These are phyloP conservation scores for Spilarctia lutea DNA, from an alignment of 2,888 invertebrate species.

Conservation along the genomic window DNA sequence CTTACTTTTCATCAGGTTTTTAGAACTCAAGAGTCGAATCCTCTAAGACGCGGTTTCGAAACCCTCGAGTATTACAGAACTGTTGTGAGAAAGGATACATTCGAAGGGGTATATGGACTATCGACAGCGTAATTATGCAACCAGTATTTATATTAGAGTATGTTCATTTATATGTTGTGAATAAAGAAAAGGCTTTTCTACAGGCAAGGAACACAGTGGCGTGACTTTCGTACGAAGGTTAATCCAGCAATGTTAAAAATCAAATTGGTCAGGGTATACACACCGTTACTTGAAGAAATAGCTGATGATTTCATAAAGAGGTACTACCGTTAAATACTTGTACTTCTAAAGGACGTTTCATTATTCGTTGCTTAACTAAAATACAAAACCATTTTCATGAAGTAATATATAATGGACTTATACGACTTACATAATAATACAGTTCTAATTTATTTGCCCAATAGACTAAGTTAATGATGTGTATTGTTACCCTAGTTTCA, in stretches of 20 bases:
- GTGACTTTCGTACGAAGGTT: conserved; percentile 88
- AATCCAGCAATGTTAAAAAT: conserved; percentile 90
- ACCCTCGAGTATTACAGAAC: conserved; percentile 16
- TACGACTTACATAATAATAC: too few species aligned
- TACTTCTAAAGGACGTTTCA: too few species aligned
- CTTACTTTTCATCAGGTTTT: conserved; percentile 8
- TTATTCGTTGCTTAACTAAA: too few species aligned
- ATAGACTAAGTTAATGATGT: not conserved
- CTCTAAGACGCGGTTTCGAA: conserved; percentile 16
- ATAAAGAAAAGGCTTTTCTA: conserved; percentile 29
- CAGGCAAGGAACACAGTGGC: conserved; percentile 89
- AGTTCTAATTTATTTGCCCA: too few species aligned
- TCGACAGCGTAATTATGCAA: conserved; percentile 17
- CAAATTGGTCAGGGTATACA: conserved; percentile 83
- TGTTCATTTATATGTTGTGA: not conserved
- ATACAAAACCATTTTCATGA: too few species aligned
- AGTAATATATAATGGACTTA: too few species aligned
- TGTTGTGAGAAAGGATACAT: conserved; percentile 15
- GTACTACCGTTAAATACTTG: conserved; percentile 47
- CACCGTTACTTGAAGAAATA: conserved; percentile 80
- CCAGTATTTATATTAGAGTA: not conserved
- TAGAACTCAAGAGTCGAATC: conserved; percentile 17
- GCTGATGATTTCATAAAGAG: conserved; percentile 74
- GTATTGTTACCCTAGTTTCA: not conserved
- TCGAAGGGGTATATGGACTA: conserved; percentile 15